Evolutionary conservation across 2,888 invertebrate species (phyloP).

Genomic region (Palloptera scutellata): DNA sequence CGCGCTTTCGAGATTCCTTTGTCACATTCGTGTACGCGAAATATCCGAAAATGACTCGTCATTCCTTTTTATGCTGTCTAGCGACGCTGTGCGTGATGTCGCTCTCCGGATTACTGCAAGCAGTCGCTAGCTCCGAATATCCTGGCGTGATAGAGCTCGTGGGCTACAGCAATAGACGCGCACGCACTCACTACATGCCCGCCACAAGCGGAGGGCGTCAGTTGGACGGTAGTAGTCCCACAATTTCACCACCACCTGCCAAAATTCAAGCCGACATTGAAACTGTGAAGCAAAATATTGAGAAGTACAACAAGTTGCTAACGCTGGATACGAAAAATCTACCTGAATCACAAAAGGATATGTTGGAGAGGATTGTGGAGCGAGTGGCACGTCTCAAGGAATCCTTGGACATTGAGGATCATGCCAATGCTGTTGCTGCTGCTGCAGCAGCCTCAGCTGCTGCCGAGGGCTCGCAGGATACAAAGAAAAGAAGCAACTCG

Average conservation of each 20-base stretch:
- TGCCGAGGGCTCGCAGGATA: constrained; percentile 12
- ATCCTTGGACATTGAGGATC: constrained; percentile 56
- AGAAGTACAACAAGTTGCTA: constrained; percentile 60
- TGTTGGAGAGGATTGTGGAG: constrained; percentile 63
- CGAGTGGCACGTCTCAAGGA: constrained; percentile 63
- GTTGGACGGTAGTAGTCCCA: constrained; percentile 35
- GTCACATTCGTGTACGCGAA: constrained; percentile 14
- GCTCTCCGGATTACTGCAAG: constrained; percentile 11
- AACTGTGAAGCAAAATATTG: constrained; percentile 60
- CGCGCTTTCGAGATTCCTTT: background rate
- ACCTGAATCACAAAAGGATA: constrained; percentile 63
- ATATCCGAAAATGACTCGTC: constrained; percentile 41
- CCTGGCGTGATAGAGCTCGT: constrained; percentile 63
- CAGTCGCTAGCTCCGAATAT: constrained; percentile 47
- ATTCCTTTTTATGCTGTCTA: constrained; percentile 42
- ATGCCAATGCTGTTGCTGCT: constrained; percentile 28
- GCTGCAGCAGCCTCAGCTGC: constrained; percentile 24
- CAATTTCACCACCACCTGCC: constrained; percentile 50
- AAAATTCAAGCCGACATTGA: constrained; percentile 63
- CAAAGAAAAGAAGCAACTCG: constrained; percentile 36
- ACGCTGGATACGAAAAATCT: constrained; percentile 61
- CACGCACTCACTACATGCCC: constrained; percentile 57
- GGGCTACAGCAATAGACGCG: constrained; percentile 59
- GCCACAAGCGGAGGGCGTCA: constrained; percentile 27
- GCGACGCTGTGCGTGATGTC: constrained; percentile 36